phyloP scores from a whole-genome alignment of 2,888 invertebrate genomes.

The Smittia aterrima region DNA sequence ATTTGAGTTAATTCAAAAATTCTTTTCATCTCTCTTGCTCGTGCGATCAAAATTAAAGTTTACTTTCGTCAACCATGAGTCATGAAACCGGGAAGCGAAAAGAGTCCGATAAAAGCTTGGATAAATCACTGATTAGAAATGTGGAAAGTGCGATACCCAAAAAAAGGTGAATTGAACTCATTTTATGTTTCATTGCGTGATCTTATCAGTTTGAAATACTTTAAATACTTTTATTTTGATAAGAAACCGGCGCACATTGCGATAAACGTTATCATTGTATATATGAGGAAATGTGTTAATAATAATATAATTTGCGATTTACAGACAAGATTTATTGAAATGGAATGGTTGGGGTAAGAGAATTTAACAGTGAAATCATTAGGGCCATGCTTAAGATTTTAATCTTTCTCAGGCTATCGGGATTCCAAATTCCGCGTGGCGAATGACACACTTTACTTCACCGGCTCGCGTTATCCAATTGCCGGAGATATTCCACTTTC shows the following conservation, averaged over 20 bases:
- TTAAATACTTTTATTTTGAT: no score
- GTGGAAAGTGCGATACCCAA: slow-evolving; percentile 35
- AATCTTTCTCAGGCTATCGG: slow-evolving; percentile 66
- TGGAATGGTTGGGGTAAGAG: slow-evolving; percentile 93
- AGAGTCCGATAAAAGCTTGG: neutral
- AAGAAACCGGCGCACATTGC: neutral
- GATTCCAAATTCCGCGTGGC: slow-evolving; percentile 82
- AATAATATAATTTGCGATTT: slow-evolving; percentile 43
- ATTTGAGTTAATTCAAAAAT: slow-evolving; percentile 25
- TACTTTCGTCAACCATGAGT: neutral
- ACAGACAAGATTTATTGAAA: slow-evolving; percentile 86
- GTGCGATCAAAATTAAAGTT: neutral
- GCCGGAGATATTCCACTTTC: slow-evolving; percentile 68
- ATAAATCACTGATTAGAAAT: slow-evolving; percentile 24
- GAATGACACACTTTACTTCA: slow-evolving; percentile 65
- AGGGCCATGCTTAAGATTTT: neutral
- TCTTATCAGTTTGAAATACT: no score
- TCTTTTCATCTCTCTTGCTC: neutral
- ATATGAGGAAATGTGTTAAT: neutral
- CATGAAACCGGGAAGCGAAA: neutral
- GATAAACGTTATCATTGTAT: neutral
- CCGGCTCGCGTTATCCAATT: slow-evolving; percentile 62
- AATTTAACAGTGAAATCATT: neutral
- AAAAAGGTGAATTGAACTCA: slow-evolving; percentile 18
- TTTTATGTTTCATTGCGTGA: neutral